Base-by-base conservation (phyloP, 1,140 invertebrate genomes). In the Diorhabda elongata region DNA sequence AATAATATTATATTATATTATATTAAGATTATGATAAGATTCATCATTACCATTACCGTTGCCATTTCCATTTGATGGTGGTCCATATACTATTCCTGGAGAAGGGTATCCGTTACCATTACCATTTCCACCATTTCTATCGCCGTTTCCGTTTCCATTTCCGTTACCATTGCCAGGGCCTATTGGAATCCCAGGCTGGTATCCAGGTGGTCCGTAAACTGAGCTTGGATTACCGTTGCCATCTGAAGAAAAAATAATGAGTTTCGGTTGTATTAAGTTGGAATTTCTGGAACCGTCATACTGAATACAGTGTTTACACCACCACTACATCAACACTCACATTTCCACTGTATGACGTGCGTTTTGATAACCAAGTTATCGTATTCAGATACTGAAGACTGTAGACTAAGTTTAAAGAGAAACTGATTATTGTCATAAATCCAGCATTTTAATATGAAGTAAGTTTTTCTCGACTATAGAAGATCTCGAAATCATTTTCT, bases 131-230 rank as follows among this genome's bases (percentile, higher is more conserved):
- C 64, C 64, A 57, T 70, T 62, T 58, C 68, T 65, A 71, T 76
- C 68, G 11, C 74, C 73, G 56, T 73, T 74, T 66, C 73, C 71
- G 68, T 74, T 71, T 42, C 74, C 73, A 44, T 77, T 75, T 5
- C 74, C 77, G 57, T 76, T 68, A 26, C 69, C 69, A 71, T 75
- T 75, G 42, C 75, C 70, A 58, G 69, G 69, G n/a, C 72, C 72
- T 66, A 81, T 75, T 26, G 85, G 83, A 45, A 79, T 74, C 0
- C 85, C 83, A 74, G 86, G 85, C 69, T 83, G 78, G 62, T 74
- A 75, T n/a, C 77, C 77, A 56, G 76, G 76, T 44, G 76, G 75
- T 3, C 78, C 77, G 60, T 76, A 77, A 41, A 66, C 59, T 64
- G 73, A 67, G 68, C 71, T 75, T 11, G 71, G 75, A 26, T 59